These are phyloP conservation scores for Antechinus flavipes DNA, from an alignment of 2,113 vertebrate species.

Conservation along the genomic window DNA sequence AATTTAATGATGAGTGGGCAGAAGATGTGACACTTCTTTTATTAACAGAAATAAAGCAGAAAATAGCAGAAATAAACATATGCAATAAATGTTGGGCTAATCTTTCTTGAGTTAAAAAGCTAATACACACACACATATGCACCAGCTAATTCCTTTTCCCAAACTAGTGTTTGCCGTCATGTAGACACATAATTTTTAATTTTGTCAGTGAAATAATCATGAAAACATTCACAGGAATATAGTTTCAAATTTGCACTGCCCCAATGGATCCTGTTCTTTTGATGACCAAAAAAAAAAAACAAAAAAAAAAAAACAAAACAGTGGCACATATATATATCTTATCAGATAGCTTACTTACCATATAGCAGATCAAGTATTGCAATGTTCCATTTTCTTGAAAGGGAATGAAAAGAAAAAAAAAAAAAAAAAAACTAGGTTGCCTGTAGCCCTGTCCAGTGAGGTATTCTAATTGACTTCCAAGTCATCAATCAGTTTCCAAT, in stretches of 20 bases:
- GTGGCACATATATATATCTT: conserved; percentile 13
- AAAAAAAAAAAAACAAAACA: background rate
- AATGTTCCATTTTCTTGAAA: conserved; percentile 72
- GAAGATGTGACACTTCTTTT: background rate
- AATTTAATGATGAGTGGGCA: background rate
- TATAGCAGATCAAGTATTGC: conserved; percentile 59
- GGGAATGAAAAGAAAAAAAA: conserved; percentile 39
- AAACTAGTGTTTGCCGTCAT: background rate
- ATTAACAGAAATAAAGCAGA: background rate
- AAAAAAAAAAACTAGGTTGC: conserved; percentile 50
- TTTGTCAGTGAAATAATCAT: background rate
- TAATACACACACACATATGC: background rate
- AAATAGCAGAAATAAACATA: background rate
- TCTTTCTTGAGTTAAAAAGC: background rate
- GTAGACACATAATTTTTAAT: background rate
- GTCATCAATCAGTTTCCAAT: conserved; percentile 83
- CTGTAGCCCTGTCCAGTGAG: conserved; percentile 79
- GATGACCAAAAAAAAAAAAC: background rate
- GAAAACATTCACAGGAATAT: background rate
- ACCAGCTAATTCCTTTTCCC: background rate
- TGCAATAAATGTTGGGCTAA: background rate
- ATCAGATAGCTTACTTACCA: conserved; percentile 24
- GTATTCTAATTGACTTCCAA: conserved; percentile 78
- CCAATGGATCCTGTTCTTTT: background rate
- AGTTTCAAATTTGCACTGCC: background rate